A percentile compares a stretch with the other conserved stretches of the same genome.
phyloP scores from a whole-genome alignment of 2,113 vertebrate genomes.

The Hippoglossus stenolepis region DNA sequence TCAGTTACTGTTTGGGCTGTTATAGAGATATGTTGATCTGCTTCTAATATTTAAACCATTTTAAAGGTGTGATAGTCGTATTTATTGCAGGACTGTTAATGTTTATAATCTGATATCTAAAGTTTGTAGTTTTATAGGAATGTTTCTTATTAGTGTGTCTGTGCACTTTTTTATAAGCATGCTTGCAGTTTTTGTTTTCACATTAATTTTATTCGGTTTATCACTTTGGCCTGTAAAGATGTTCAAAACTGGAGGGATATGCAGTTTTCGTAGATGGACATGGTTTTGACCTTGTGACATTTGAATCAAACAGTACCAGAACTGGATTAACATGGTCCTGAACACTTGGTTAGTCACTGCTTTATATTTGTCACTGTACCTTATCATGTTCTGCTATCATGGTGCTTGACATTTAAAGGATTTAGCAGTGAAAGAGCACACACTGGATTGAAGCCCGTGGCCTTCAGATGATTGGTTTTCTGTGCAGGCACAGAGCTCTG shows the following conservation, averaged over 20 bases:
- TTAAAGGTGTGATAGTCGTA: not conserved
- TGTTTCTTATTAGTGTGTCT: too few species aligned
- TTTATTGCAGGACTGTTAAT: too few species aligned
- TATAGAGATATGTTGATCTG: too few species aligned
- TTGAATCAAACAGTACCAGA: not conserved
- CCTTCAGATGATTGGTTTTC: conserved; percentile 29
- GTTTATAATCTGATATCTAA: too few species aligned
- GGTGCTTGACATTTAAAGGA: conserved; percentile 36
- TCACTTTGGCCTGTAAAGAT: too few species aligned
- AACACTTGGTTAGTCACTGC: not conserved
- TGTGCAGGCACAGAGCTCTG: conserved; percentile 10
- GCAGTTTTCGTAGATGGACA: too few species aligned
- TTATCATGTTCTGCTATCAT: conserved; percentile 13
- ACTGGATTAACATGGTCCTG: conserved; percentile 10
- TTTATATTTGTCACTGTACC: conserved; percentile 9
- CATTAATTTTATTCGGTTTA: too few species aligned
- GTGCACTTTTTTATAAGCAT: too few species aligned
- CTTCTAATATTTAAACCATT: not conserved
- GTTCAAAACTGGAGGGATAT: not conserved
- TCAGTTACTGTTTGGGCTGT: too few species aligned
- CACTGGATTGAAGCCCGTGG: conserved; percentile 6
- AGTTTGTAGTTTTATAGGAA: too few species aligned
- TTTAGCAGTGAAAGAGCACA: conserved; percentile 6
- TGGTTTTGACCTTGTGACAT: not conserved
- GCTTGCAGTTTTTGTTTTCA: too few species aligned